Conservation (phyloP, 2,113 vertebrate species). For the Malaclemys terrapin region DNA sequence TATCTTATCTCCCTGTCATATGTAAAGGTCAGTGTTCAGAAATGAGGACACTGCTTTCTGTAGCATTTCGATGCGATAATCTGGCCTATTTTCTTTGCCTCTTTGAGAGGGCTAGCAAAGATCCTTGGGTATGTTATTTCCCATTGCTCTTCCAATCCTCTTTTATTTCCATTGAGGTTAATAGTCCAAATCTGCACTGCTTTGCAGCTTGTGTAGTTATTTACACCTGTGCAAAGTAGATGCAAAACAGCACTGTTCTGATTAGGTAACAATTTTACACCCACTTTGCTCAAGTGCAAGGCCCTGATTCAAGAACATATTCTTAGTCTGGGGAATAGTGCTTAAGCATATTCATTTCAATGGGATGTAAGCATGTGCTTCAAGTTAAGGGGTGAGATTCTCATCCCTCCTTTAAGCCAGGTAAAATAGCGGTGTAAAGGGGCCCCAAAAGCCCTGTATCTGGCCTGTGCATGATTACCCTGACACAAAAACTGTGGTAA, state of each 20-base stretch:
- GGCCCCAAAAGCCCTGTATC: neutral
- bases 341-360: too few species aligned
- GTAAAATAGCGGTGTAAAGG: neutral
- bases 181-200: neutral
- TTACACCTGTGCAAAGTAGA: neutral
- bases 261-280: neutral
- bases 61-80: neutral
- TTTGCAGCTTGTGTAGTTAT: neutral
- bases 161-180: neutral
- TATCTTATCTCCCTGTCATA: slow-evolving; percentile 24
- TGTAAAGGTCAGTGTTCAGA: neutral
- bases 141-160: neutral
- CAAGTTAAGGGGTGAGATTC: neutral
- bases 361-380: neutral
- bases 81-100: neutral
- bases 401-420: neutral
- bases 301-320: neutral
- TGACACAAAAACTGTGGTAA: neutral
- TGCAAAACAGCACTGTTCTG: neutral
- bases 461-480: neutral
- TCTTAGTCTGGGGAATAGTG: neutral
- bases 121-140: accelerated
- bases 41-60: neutral
- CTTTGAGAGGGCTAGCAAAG: neutral
- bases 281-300: neutral